phyloP scores from a whole-genome alignment of 2,888 invertebrate species.

The Crepidodera aurea region DNA sequence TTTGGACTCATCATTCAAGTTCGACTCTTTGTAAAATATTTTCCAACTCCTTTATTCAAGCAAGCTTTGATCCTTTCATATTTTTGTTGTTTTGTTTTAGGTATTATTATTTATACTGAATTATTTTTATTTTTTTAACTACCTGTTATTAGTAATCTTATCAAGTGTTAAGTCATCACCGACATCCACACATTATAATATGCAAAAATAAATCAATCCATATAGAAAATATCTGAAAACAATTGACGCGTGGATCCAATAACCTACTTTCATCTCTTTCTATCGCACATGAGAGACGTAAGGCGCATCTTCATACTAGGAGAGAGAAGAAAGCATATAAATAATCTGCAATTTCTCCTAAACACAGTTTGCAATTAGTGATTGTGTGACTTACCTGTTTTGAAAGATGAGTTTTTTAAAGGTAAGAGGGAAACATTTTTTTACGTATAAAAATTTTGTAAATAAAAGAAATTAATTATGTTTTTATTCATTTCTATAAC shows the following conservation, averaged over 20 bases:
- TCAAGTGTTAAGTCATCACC: constrained; percentile 7
- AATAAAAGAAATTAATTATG: neutral
- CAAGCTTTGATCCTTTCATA: too few relatives aligned
- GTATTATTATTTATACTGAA: too few relatives aligned
- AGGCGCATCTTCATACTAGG: constrained; percentile 43
- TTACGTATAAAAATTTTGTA: too few relatives aligned
- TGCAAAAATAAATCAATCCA: constrained; percentile 9
- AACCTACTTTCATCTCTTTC: constrained; percentile 54
- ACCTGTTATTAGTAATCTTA: neutral
- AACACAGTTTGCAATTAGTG: constrained; percentile 48
- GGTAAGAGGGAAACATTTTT: constrained; percentile 38
- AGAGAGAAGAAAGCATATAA: constrained; percentile 57
- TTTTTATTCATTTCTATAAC: too few relatives aligned
- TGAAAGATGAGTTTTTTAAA: constrained; percentile 39
- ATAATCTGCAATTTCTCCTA: constrained; percentile 54
- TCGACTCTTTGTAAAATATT: too few relatives aligned
- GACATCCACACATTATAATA: constrained; percentile 13
- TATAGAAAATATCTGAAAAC: constrained; percentile 24
- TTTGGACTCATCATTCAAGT: too few relatives aligned
- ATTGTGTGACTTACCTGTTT: constrained; percentile 38
- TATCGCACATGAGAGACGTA: constrained; percentile 33
- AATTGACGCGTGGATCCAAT: constrained; percentile 42
- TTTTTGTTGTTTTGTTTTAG: too few relatives aligned
- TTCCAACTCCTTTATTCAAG: too few relatives aligned
- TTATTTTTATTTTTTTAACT: too few relatives aligned